Evolutionary conservation across 2,888 invertebrate genomes (phyloP).

Genomic region (Lepidochitona cinerea): DNA sequence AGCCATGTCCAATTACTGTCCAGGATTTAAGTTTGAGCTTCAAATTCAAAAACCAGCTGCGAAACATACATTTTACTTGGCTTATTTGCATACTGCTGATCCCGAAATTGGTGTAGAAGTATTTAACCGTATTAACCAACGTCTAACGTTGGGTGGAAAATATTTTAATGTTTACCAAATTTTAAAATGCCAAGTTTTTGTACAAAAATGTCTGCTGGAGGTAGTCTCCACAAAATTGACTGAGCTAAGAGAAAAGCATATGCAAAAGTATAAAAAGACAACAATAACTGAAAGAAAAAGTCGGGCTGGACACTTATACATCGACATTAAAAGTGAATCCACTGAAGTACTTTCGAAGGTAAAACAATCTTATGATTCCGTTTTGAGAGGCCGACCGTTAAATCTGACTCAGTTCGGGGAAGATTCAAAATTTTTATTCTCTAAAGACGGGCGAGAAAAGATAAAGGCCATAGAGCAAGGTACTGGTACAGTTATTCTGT

Average conservation of each 20-base stretch:
- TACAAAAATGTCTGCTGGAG: slow-evolving; percentile 28
- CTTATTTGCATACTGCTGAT: slow-evolving; percentile 36
- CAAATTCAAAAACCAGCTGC: neutral
- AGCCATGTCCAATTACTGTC: neutral
- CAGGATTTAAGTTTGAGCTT: neutral
- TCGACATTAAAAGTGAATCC: slow-evolving; percentile 34
- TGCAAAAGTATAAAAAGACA: no score
- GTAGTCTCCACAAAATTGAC: slow-evolving; percentile 26
- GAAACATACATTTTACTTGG: slow-evolving; percentile 29
- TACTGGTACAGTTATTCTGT: slow-evolving; percentile 26
- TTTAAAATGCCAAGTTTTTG: slow-evolving; percentile 30
- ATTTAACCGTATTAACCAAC: slow-evolving; percentile 17
- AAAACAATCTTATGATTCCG: slow-evolving; percentile 13
- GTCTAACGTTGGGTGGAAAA: slow-evolving; percentile 7
- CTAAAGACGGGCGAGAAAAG: slow-evolving; percentile 28
- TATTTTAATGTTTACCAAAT: slow-evolving; percentile 19
- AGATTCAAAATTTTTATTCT: slow-evolving; percentile 27
- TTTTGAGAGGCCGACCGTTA: neutral
- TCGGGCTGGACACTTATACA: slow-evolving; percentile 30
- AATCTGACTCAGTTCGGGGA: slow-evolving; percentile 25
- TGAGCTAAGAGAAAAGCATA: slow-evolving; percentile 10
- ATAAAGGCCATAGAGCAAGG: slow-evolving; percentile 30
- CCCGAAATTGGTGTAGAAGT: slow-evolving; percentile 36
- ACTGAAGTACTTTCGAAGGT: slow-evolving; percentile 29
- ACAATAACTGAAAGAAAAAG: no score